Conservation (phyloP, 2,113 vertebrate species). For the Catharus bicknelli region DNA sequence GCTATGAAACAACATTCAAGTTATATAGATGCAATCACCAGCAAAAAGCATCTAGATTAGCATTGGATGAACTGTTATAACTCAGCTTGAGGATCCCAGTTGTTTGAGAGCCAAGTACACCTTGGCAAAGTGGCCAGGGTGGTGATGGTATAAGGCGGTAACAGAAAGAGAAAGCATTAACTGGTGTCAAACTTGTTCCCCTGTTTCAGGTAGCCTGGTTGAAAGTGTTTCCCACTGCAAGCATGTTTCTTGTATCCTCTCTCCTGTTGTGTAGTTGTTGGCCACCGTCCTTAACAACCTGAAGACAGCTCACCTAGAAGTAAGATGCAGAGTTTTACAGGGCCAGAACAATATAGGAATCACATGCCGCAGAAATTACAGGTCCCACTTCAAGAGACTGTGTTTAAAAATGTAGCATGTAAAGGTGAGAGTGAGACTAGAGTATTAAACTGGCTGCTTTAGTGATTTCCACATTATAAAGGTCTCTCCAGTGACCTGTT, state of each 20-base stretch:
- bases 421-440: background rate
- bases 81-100: background rate
- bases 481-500: background rate
- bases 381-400: background rate
- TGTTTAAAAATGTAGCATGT: background rate
- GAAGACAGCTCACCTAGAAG: background rate
- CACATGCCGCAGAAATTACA: background rate
- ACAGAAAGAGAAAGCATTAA: background rate
- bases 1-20: background rate
- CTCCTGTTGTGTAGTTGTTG: background rate
- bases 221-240: background rate
- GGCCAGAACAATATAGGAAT: background rate
- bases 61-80: background rate
- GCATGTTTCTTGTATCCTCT: fast-evolving
- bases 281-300: background rate
- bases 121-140: background rate
- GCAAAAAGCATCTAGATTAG: background rate
- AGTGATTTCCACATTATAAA: background rate
- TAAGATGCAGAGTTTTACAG: background rate
- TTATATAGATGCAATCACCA: background rate
- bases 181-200: background rate
- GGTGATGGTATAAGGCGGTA: background rate
- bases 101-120: background rate
- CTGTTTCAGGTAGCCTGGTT: background rate
- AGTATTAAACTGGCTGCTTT: background rate